Percentiles rank a stretch among this genome's conserved stretches.
These are phyloP conservation scores for Heterotis niloticus DNA, from an alignment of 2,113 vertebrate genomes.

Conservation along the genomic window DNA sequence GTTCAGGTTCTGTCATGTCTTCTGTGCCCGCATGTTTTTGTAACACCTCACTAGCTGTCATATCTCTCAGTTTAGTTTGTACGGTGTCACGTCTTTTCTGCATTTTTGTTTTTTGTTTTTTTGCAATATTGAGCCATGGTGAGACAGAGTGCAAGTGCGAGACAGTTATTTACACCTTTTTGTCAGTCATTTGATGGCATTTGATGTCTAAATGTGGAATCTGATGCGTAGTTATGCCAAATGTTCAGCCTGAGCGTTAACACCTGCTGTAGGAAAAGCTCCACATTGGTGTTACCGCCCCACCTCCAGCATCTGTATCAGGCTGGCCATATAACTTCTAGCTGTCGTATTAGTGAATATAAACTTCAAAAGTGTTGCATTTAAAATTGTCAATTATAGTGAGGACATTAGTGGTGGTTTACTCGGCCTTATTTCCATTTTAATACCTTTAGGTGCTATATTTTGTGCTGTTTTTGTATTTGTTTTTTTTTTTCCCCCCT, in stretches of 20 bases:
- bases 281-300: neutral
- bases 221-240: neutral
- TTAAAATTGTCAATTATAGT: neutral
- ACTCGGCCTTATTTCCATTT: neutral
- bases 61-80: neutral
- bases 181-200: neutral
- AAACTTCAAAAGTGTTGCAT: neutral
- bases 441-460: neutral
- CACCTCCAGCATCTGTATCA: neutral
- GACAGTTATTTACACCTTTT: slow-evolving; percentile 5
- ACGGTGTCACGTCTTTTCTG: neutral
- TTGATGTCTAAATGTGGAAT: neutral
- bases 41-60: too few species aligned
- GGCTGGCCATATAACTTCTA: neutral
- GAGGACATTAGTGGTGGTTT: neutral
- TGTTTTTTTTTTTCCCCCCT: neutral
- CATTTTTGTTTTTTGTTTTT: neutral
- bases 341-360: neutral
- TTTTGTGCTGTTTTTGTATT: slow-evolving; percentile 2
- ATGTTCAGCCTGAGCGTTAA: neutral
- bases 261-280: neutral
- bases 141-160: neutral
- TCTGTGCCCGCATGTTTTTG: neutral
- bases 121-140: slow-evolving; percentile 24
- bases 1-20: neutral